Evolutionary conservation across 2,113 vertebrate species (phyloP).

Genomic region (Oncorhynchus clarkii): DNA sequence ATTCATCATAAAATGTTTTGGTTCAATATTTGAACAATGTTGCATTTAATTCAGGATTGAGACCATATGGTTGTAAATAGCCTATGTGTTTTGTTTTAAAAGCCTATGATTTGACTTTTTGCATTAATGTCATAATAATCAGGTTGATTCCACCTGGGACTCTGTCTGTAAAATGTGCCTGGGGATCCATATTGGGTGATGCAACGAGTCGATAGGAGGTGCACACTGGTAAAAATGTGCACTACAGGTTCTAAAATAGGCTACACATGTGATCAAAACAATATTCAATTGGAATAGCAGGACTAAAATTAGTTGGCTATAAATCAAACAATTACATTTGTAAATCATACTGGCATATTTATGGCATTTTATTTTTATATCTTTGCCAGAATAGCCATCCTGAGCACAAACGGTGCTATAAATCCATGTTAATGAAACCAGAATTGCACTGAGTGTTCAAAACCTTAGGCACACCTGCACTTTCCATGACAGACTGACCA

Average conservation of each 20-base stretch:
- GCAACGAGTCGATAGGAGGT: conserved; percentile 57
- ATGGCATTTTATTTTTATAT: neutral
- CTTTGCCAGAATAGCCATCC: neutral
- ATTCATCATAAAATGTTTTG: neutral
- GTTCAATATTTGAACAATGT: neutral
- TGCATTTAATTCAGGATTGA: neutral
- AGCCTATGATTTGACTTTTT: no score
- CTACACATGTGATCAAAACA: conserved; percentile 53
- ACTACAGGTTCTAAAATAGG: conserved; percentile 53
- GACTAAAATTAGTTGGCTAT: neutral
- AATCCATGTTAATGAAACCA: neutral
- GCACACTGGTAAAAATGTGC: conserved; percentile 19
- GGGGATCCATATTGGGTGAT: conserved; percentile 60
- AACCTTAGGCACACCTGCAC: no score
- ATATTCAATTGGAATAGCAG: conserved; percentile 7
- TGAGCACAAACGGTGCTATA: no score
- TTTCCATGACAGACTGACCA: no score
- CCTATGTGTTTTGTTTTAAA: no score
- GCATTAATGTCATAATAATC: no score
- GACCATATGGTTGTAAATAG: no score
- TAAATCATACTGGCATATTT: neutral
- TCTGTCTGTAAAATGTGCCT: conserved; percentile 26
- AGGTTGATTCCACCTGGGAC: conserved; percentile 21
- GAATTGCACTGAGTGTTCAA: neutral
- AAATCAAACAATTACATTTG: neutral